Evolutionary conservation across 1,140 invertebrate species (phyloP), one percentile per base, ranked within the genome.

Genomic region (Drosophila repletoides): DNA sequence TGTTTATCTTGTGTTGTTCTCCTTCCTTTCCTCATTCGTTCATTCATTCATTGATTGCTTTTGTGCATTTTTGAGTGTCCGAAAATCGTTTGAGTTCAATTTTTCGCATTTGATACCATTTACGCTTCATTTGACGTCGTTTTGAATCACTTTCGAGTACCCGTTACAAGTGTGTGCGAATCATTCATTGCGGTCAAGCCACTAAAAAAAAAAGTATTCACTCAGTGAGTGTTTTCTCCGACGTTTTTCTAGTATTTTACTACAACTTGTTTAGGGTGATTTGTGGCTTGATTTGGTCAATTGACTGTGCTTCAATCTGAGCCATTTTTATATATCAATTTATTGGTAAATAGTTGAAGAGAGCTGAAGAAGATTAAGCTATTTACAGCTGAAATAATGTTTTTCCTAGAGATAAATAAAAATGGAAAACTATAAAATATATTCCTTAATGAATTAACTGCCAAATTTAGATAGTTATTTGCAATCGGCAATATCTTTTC

Each of bases 51-150:
- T 49, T 76, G 68, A 53, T 46, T 69, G 63, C 73, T 80, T 74
- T 66, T 75, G 34, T 69, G 73, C 64, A 83, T 83, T 77, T 71
- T 61, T 70, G 15, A 68, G 67, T 58, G 22, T 59, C 40, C 49
- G 19, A 34, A 56, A 64, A 64, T 36, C 51, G 60, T 46, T 56
- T 70, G 48, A 63, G 70, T 74, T 60, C 31, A 75, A 76, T 65
- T 76, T 76, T 60, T 58, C 43, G 29, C 58, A 64, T 68, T 76
- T 81, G 72, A 72, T 59, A 63, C 40, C 48, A 51, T 72, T 76
- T 52, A 72, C 65, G 77, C 51, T 72, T 72, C 52, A 83, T 72
- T n/a, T 81, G 63, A 49, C 24, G 14, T 31, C 41, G 48, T 33
- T 69, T 31, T 31, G 1, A 7, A 3, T 12, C n/a, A 17, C 33